Conservation (phyloP, 2,888 invertebrate genomes). For the Opisthograptis luteolata region DNA sequence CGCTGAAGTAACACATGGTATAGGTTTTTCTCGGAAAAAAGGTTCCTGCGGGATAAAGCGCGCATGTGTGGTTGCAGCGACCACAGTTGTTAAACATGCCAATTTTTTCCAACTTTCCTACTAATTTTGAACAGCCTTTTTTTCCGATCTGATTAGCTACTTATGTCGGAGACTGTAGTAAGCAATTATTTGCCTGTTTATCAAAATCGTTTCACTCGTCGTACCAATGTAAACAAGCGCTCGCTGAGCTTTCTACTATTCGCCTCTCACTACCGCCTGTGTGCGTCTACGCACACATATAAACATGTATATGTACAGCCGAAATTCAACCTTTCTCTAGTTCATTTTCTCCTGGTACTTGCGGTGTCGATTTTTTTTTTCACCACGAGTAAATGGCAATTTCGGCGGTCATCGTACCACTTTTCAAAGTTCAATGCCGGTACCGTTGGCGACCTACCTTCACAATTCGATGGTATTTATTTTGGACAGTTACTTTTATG, state of each 20-base stretch:
- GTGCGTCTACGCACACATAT: constrained; percentile 38
- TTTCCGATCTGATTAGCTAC: no score
- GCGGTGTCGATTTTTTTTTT: constrained; percentile 65
- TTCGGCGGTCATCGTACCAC: constrained; percentile 70
- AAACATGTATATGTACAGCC: constrained; percentile 27
- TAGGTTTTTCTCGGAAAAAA: no score
- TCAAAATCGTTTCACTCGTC: constrained; percentile 51
- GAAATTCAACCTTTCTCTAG: constrained; percentile 70
- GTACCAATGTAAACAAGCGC: constrained; percentile 59
- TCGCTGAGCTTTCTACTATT: constrained; percentile 60
- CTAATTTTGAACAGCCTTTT: no score
- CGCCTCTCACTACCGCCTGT: constrained; percentile 49
- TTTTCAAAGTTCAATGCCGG: constrained; percentile 66
- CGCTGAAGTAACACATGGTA: no score
- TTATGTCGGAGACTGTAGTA: no score
- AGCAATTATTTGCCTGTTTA: constrained; percentile 45
- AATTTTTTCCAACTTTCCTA: no score
- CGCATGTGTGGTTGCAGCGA: no score
- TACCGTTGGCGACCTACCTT: constrained; percentile 83
- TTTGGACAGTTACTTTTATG: constrained; percentile 79
- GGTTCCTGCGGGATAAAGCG: no score
- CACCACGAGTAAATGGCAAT: constrained; percentile 64
- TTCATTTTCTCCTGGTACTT: constrained; percentile 75
- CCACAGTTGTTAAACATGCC: no score
- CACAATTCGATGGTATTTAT: constrained; percentile 73